These are phyloP conservation scores for Phalacrocorax carbo DNA, from an alignment of 2,113 vertebrate species.

Conservation along the genomic window DNA sequence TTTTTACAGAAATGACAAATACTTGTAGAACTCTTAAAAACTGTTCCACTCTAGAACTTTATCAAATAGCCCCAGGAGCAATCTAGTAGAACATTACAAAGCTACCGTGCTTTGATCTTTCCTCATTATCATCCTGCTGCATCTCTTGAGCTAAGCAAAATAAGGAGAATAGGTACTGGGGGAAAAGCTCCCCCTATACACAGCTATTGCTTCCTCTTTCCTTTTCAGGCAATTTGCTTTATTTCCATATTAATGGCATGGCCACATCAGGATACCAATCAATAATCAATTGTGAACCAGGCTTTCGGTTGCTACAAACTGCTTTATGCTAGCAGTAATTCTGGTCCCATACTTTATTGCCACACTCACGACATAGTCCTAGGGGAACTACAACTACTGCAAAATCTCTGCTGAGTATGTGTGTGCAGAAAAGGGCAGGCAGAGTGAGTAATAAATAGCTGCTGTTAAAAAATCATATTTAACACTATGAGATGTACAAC, in stretches of 20 bases:
- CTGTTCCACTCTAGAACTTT: background rate
- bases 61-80: background rate
- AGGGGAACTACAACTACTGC: background rate
- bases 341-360: background rate
- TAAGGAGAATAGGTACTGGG: background rate
- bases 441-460: constrained; percentile 6
- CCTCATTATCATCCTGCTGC: background rate
- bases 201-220: background rate
- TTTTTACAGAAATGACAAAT: background rate
- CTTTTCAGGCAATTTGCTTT: background rate
- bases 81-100: background rate
- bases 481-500: background rate
- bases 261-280: background rate
- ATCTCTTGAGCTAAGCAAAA: background rate
- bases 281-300: background rate
- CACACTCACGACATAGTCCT: background rate
- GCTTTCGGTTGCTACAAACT: background rate
- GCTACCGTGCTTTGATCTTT: background rate
- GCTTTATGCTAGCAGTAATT: background rate
- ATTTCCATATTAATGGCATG: background rate
- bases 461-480: constrained; percentile 21
- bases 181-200: background rate
- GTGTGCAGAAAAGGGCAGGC: background rate
- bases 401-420: background rate
- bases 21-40: background rate